Evolutionary conservation across 2,888 invertebrate species (phyloP).

Genomic region (Morpho deidamia): DNA sequence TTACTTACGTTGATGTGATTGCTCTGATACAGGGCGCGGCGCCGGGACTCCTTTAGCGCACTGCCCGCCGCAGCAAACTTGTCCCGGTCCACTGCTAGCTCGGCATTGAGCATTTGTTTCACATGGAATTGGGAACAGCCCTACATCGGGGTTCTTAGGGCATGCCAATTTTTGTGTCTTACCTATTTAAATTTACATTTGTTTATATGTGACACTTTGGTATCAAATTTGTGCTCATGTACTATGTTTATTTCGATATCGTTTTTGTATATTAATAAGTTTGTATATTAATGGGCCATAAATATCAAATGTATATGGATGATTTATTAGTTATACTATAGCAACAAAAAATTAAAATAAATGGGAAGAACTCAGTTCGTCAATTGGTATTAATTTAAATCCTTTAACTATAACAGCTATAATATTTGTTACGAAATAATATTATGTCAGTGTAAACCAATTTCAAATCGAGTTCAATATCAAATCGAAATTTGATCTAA

Average conservation of each 20-base stretch:
- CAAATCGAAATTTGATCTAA: slow-evolving; percentile 10
- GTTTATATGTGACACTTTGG: too few relatives aligned
- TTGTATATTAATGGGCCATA: too few relatives aligned
- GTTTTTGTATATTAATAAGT: too few relatives aligned
- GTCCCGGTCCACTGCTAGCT: slow-evolving; percentile 57
- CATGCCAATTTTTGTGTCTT: slow-evolving; percentile 65
- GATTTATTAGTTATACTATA: too few relatives aligned
- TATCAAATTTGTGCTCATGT: too few relatives aligned
- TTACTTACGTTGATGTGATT: slow-evolving; percentile 59
- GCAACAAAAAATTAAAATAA: too few relatives aligned
- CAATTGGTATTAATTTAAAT: too few relatives aligned
- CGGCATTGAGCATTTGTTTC: slow-evolving; percentile 69
- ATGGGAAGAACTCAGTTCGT: too few relatives aligned
- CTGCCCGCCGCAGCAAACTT: slow-evolving; percentile 72
- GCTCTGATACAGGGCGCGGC: slow-evolving; percentile 64
- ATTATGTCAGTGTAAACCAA: neutral
- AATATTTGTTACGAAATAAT: neutral
- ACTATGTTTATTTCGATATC: too few relatives aligned
- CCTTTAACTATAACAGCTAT: neutral
- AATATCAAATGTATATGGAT: too few relatives aligned
- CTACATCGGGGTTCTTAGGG: slow-evolving; percentile 54
- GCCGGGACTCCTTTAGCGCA: slow-evolving; percentile 80
- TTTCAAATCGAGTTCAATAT: slow-evolving; percentile 7
- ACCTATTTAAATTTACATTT: slow-evolving; percentile 35
- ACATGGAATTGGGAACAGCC: slow-evolving; percentile 66